Percentiles rank a stretch among this genome's conserved stretches.
These are phyloP conservation scores for Plusia festucae DNA, from an alignment of 2,888 invertebrate genomes.

Conservation along the genomic window DNA sequence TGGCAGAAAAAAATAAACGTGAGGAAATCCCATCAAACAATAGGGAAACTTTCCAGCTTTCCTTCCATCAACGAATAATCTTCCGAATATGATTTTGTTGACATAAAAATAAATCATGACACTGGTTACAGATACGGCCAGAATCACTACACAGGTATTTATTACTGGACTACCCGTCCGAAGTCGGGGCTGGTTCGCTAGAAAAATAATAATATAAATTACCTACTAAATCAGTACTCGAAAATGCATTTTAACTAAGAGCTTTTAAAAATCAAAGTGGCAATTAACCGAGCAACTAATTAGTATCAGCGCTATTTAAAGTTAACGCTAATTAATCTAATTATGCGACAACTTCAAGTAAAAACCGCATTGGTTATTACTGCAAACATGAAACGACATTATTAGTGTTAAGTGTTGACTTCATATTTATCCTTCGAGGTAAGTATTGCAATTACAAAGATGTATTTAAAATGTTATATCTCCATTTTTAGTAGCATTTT, in stretches of 20 bases:
- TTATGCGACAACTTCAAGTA: background rate
- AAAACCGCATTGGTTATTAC: background rate
- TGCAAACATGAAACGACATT: constrained; percentile 4
- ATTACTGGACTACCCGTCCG: too few species aligned
- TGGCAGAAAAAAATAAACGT: too few species aligned
- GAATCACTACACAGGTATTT: too few species aligned
- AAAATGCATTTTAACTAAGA: background rate
- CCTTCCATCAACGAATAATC: too few species aligned
- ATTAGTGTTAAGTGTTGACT: constrained; percentile 1
- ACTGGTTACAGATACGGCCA: too few species aligned
- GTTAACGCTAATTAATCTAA: constrained; percentile 4
- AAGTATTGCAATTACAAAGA: background rate
- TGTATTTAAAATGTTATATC: background rate
- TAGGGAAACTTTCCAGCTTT: too few species aligned
- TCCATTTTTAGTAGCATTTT: too few species aligned
- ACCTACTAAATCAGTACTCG: background rate
- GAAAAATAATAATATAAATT: too few species aligned
- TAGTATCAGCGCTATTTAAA: background rate
- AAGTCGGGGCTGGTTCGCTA: too few species aligned
- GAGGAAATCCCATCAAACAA: too few species aligned
- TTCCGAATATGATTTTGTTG: too few species aligned
- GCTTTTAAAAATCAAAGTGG: background rate
- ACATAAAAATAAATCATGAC: too few species aligned
- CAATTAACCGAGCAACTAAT: constrained; percentile 4
- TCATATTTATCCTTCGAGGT: background rate